A percentile compares a stretch with the other conserved stretches of the same genome.
These are phyloP conservation scores for Microctonus brassicae DNA, from an alignment of 2,888 invertebrate genomes.

Conservation along the genomic window DNA sequence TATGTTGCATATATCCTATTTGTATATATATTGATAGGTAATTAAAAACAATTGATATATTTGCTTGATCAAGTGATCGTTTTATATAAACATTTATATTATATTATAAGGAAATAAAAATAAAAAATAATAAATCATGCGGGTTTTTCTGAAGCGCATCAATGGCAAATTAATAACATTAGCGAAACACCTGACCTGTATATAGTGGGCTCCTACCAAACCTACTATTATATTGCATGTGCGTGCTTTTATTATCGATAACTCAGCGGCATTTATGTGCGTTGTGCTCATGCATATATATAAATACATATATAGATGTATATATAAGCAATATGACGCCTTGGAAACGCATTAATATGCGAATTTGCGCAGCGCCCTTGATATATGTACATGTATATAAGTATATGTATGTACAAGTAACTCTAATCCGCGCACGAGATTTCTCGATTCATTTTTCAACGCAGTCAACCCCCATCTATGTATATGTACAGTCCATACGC, in stretches of 20 bases:
- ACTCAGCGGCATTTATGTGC: slow-evolving; percentile 22
- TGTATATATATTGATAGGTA: too few species aligned
- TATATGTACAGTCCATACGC: neutral
- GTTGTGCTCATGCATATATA: neutral
- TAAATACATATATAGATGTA: neutral
- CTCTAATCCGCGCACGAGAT: slow-evolving; percentile 29
- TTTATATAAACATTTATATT: too few species aligned
- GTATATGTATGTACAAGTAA: too few species aligned
- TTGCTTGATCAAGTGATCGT: too few species aligned
- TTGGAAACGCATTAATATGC: neutral
- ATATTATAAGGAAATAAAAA: neutral
- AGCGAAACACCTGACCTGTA: slow-evolving; percentile 22
- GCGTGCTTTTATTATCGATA: slow-evolving; percentile 29
- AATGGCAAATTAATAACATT: slow-evolving; percentile 43
- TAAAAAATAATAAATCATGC: neutral
- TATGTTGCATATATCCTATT: neutral
- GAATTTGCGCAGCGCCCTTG: slow-evolving; percentile 2
- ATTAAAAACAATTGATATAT: too few species aligned
- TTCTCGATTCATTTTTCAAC: slow-evolving; percentile 29
- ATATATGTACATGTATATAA: neutral
- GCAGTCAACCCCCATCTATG: slow-evolving; percentile 17
- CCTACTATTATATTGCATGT: slow-evolving; percentile 35
- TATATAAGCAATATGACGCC: slow-evolving; percentile 19
- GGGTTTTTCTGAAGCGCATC: slow-evolving; percentile 1
- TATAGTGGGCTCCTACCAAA: too few species aligned